phyloP scores from a whole-genome alignment of 92 coral and sea anemone genomes.

The Palythoa heliodiscus region DNA sequence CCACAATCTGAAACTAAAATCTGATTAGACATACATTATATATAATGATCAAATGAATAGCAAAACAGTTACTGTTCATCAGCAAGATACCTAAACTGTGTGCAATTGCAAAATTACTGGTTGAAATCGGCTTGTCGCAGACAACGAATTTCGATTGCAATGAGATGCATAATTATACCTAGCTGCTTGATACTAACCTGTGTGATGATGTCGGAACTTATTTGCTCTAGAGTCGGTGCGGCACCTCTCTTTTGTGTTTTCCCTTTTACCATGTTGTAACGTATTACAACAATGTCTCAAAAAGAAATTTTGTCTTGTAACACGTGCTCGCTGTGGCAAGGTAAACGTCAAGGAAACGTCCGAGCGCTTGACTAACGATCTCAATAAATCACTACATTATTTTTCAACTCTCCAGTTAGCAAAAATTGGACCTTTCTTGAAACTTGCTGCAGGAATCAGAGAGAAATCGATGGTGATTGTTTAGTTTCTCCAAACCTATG shows the following conservation, averaged over 20 bases:
- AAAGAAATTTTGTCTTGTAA: background rate
- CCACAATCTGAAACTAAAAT: no score
- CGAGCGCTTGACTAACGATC: background rate
- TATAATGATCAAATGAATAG: no score
- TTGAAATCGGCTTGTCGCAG: no score
- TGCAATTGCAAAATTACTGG: no score
- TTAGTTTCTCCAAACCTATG: background rate
- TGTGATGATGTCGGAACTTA: slow-evolving; percentile 84
- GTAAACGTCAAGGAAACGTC: slow-evolving; percentile 16
- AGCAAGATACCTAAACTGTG: no score
- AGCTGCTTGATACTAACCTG: slow-evolving; percentile 58
- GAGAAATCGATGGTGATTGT: background rate
- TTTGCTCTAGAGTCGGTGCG: slow-evolving; percentile 94
- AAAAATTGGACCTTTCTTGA: background rate
- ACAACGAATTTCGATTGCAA: no score
- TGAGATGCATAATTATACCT: background rate
- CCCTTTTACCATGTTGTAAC: slow-evolving; percentile 51
- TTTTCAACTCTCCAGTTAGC: background rate
- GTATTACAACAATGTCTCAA: background rate
- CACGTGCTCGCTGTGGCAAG: slow-evolving; percentile 22
- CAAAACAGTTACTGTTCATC: no score
- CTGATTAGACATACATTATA: no score
- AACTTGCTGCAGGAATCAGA: background rate
- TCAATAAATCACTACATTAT: background rate
- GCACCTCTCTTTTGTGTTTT: slow-evolving; percentile 64